phyloP scores from a whole-genome alignment of 2,113 vertebrate genomes.

The Pseudorasbora parva region DNA sequence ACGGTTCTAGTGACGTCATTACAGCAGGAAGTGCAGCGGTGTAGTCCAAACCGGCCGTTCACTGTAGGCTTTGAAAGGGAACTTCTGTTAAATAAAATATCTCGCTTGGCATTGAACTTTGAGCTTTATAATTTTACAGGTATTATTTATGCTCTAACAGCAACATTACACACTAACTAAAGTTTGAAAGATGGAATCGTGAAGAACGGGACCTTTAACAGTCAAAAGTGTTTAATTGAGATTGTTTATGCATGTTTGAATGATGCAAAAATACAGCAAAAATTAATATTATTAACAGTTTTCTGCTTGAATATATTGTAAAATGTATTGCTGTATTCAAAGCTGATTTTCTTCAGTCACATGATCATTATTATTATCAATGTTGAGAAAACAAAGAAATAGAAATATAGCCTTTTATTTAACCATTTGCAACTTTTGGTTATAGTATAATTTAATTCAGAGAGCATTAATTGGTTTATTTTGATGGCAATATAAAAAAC shows the following conservation, averaged over 20 bases:
- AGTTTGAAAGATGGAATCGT: too few relatives aligned
- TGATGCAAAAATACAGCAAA: not conserved
- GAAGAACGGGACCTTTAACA: too few relatives aligned
- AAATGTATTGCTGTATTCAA: not conserved
- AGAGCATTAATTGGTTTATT: not conserved
- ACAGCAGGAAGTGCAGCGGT: too few relatives aligned
- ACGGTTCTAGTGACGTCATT: too few relatives aligned
- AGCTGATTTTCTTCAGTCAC: too few relatives aligned
- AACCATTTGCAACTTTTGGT: not conserved
- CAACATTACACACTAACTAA: too few relatives aligned
- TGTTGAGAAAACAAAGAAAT: not conserved
- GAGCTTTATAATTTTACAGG: too few relatives aligned
- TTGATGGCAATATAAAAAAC: not conserved
- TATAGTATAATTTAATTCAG: not conserved
- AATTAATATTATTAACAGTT: not conserved
- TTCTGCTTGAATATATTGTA: not conserved
- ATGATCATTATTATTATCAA: not conserved
- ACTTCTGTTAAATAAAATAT: too few relatives aligned
- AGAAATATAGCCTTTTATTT: not conserved
- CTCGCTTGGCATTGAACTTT: too few relatives aligned
- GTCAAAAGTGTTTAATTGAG: not conserved
- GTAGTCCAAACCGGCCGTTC: too few relatives aligned
- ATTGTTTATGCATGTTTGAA: not conserved
- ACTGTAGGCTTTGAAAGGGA: too few relatives aligned
- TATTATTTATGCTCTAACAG: too few relatives aligned